Evolutionary conservation across 1,140 invertebrate species (phyloP).

Genomic region (Leptopilina boulardi): DNA sequence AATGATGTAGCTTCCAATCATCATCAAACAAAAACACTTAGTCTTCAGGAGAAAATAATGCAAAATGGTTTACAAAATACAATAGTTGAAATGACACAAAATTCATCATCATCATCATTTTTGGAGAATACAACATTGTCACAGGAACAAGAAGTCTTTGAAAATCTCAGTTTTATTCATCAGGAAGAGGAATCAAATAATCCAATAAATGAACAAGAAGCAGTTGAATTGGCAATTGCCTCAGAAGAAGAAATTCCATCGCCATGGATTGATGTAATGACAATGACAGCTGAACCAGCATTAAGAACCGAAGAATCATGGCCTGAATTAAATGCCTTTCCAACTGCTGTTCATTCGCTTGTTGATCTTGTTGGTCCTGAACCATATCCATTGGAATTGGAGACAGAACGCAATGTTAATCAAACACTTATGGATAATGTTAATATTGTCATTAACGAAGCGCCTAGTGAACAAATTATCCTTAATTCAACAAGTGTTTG

Average conservation of each 20-base stretch:
- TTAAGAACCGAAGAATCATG: conserved; percentile 75
- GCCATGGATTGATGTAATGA: conserved; percentile 81
- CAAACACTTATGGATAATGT: conserved; percentile 44
- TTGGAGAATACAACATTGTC: conserved; percentile 55
- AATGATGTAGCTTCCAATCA: neutral
- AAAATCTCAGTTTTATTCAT: conserved; percentile 52
- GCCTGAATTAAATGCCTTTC: conserved; percentile 79
- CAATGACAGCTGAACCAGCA: conserved; percentile 77
- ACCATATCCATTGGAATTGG: conserved; percentile 67
- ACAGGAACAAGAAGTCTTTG: conserved; percentile 53
- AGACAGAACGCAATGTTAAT: conserved; percentile 42
- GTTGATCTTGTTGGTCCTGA: conserved; percentile 72
- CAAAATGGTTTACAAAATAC: conserved; percentile 63
- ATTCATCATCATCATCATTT: conserved; percentile 37
- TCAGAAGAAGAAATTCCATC: conserved; percentile 85
- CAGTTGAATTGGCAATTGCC: conserved; percentile 82
- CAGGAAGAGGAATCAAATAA: conserved; percentile 49
- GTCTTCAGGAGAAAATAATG: conserved; percentile 69
- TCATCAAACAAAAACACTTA: conserved; percentile 41
- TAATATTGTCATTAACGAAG: conserved; percentile 40
- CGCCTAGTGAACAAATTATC: conserved; percentile 30
- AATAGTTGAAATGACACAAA: conserved; percentile 63
- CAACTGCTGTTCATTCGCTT: conserved; percentile 83
- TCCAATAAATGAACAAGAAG: conserved; percentile 71
- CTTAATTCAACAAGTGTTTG: neutral